These are phyloP conservation scores for Narcine bancroftii DNA, from an alignment of 2,113 vertebrate species.

Conservation along the genomic window DNA sequence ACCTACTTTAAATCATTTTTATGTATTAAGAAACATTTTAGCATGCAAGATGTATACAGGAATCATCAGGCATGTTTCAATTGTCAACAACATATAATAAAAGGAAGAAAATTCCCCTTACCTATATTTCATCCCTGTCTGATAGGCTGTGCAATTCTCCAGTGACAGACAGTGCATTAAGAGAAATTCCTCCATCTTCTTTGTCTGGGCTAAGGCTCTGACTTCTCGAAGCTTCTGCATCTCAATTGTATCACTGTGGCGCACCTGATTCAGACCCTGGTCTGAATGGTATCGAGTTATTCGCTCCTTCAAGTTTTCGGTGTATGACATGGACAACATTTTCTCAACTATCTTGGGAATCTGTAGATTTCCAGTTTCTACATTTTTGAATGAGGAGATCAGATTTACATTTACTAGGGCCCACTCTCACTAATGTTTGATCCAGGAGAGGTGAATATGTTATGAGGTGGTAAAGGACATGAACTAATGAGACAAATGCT, in stretches of 20 bases:
- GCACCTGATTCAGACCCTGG: slow-evolving; percentile 76
- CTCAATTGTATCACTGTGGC: slow-evolving; percentile 67
- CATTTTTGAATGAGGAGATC: slow-evolving; percentile 44
- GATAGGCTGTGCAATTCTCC: slow-evolving; percentile 75
- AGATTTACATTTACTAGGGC: slow-evolving; percentile 49
- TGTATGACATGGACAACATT: slow-evolving; percentile 97
- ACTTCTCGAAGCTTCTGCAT: slow-evolving; percentile 81
- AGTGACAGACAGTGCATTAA: slow-evolving; percentile 86
- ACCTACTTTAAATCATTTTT: not conserved
- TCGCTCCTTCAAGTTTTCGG: slow-evolving; percentile 86
- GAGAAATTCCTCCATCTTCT: slow-evolving; percentile 94
- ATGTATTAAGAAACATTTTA: not conserved
- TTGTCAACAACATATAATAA: not conserved
- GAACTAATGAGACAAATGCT: not conserved
- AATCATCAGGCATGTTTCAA: not conserved
- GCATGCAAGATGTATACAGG: not conserved
- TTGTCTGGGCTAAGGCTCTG: slow-evolving; percentile 74
- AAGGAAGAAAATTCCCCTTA: slow-evolving; percentile 56
- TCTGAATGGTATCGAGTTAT: slow-evolving; percentile 85
- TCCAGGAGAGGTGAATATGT: slow-evolving; percentile 55
- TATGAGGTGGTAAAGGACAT: slow-evolving; percentile 41
- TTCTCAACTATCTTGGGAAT: slow-evolving; percentile 54
- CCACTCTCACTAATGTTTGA: slow-evolving; percentile 39
- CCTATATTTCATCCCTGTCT: slow-evolving; percentile 96
- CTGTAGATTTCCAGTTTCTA: slow-evolving; percentile 58